phyloP scores from a whole-genome alignment of 2,113 vertebrate species.

The Corythoichthys intestinalis region DNA sequence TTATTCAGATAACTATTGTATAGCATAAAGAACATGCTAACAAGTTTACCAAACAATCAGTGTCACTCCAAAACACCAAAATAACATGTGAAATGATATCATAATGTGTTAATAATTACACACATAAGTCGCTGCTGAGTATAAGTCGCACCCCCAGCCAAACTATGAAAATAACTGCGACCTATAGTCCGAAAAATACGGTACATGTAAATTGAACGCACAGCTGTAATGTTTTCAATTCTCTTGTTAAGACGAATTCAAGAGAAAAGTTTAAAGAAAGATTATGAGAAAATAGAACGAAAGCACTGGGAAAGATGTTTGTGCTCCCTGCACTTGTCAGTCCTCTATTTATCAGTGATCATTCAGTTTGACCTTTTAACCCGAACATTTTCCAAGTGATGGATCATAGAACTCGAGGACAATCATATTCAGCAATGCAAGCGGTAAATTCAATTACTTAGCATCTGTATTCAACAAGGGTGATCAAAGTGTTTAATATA shows the following conservation, averaged over 20 bases:
- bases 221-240: background rate
- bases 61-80: too few relatives aligned
- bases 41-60: too few relatives aligned
- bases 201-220: constrained; percentile 13
- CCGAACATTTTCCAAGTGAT: background rate
- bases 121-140: too few relatives aligned
- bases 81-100: too few relatives aligned
- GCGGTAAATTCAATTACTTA: background rate
- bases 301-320: background rate
- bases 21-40: too few relatives aligned
- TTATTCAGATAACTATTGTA: too few relatives aligned
- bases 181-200: too few relatives aligned
- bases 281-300: background rate
- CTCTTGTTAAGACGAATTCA: background rate
- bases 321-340: background rate
- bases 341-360: background rate
- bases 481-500: background rate
- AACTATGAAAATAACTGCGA: too few relatives aligned
- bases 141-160: too few relatives aligned
- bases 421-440: background rate
- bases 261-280: background rate
- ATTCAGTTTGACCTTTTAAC: background rate
- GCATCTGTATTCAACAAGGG: background rate
- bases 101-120: too few relatives aligned
- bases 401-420: background rate